phyloP scores from a whole-genome alignment of 2,888 invertebrate genomes.

The Cheilosia soror region DNA sequence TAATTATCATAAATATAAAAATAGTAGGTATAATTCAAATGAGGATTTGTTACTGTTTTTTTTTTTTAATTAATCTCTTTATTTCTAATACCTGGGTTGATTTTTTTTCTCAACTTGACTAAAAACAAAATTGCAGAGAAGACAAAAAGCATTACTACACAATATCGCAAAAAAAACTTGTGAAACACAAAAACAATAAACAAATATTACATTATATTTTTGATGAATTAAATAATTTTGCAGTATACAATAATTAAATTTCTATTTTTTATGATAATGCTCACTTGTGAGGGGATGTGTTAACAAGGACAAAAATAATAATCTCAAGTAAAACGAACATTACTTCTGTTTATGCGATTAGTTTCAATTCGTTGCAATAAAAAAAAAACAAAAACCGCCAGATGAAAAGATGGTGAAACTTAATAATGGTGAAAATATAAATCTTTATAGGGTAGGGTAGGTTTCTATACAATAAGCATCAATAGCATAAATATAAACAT shows the following conservation, averaged over 20 bases:
- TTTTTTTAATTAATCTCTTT: constrained; percentile 67
- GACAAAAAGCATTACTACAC: constrained; percentile 44
- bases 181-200: constrained; percentile 37
- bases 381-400: not conserved
- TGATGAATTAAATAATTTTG: constrained; percentile 54
- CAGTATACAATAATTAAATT: constrained; percentile 27
- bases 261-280: constrained; percentile 11
- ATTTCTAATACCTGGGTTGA: constrained; percentile 73
- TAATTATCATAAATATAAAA: constrained; percentile 70
- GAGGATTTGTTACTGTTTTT: constrained; percentile 41
- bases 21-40: constrained; percentile 52
- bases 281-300: constrained; percentile 8
- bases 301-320: constrained; percentile 12
- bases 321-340: constrained; percentile 1
- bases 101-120: constrained; percentile 68
- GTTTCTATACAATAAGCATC: constrained; percentile 32
- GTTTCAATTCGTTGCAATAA: too few species aligned
- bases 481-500: constrained; percentile 37
- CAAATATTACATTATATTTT: constrained; percentile 17
- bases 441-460: constrained; percentile 25
- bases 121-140: constrained; percentile 47
- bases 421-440: constrained; percentile 31
- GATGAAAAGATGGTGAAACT: constrained; percentile 13
- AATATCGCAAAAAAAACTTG: constrained; percentile 51
- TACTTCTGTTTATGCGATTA: not conserved